Base-by-base conservation (phyloP, 2,888 invertebrate species). In the Endotricha flammealis region DNA sequence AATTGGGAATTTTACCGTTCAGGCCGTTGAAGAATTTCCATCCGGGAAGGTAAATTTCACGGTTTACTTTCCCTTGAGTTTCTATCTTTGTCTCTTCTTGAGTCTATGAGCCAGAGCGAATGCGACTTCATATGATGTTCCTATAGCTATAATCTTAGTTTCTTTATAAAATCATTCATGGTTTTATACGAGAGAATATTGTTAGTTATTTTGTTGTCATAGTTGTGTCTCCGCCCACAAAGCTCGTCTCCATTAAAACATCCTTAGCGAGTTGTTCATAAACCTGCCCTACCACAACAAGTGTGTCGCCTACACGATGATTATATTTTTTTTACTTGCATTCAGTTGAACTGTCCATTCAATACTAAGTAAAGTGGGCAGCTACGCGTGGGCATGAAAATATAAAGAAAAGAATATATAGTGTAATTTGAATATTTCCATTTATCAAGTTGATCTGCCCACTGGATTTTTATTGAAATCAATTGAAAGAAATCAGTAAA, bases 241-340 rank as follows among this genome's bases (percentile, higher is more conserved):
- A 33, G 40, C 37, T 47, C 42, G 36, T 41, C 34, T 44, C 42
- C 36, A 49, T 48, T 44, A 44, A 39, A 50, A 36, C 43, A 40
- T 37, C 44, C 44, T 42, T 50, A 57, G 43, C 45, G 32, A 29
- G 32, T 38, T 43, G 52, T 60, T 57, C 60, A 58, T 76, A 70
- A 71, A 73, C 71, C 73, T 76, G 67, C 59, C 71, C 75, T 77
- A 72, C 68, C 71, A 38, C 71, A 77, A 75, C 50, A 49, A 48
- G 41, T 44, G 49, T 48, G 49, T 59, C 49, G 46, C 49, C 51
- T 51, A 54, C 54, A 48, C 48, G 13, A 12, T n/a, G 11, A 3
- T 11, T 20, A 8, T 9, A 9, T 29, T 7, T 30, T 31, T 31
- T 30, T 24, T 24, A 10, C 23, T 28, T 27, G 12, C 12, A 27